These are phyloP conservation scores for Nephrotoma guestfalica DNA, from an alignment of 2,888 invertebrate genomes.

Conservation along the genomic window DNA sequence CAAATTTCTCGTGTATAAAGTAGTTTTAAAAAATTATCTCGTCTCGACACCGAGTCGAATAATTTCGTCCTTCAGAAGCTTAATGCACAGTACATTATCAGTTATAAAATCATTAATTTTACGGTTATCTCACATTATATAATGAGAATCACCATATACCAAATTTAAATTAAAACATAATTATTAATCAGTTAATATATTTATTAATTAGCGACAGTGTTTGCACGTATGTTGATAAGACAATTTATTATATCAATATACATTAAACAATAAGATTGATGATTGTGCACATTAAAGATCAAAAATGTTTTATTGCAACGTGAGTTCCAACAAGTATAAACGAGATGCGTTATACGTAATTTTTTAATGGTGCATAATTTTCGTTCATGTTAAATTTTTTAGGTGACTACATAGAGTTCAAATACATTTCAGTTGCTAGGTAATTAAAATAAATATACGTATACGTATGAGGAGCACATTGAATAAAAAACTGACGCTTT, in stretches of 20 bases:
- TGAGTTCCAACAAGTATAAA: background rate
- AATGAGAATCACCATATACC: no score
- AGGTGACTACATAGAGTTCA: no score
- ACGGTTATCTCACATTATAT: background rate
- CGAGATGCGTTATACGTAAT: no score
- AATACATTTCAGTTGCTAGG: no score
- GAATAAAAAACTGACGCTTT: no score
- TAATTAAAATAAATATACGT: no score
- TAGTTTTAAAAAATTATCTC: no score
- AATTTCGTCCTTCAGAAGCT: background rate
- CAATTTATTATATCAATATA: background rate
- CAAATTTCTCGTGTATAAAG: no score
- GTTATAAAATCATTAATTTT: background rate
- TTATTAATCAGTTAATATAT: background rate
- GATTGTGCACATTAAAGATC: background rate
- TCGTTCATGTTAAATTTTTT: no score
- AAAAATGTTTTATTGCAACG: background rate
- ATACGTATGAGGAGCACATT: no score
- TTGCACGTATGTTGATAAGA: background rate
- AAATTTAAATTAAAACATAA: no score
- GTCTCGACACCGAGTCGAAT: background rate
- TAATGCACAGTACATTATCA: background rate
- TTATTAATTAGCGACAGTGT: background rate
- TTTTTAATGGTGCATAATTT: no score
- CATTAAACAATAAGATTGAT: background rate